Conservation (phyloP, 2,888 invertebrate genomes). For the Latrodectus hesperus region DNA sequence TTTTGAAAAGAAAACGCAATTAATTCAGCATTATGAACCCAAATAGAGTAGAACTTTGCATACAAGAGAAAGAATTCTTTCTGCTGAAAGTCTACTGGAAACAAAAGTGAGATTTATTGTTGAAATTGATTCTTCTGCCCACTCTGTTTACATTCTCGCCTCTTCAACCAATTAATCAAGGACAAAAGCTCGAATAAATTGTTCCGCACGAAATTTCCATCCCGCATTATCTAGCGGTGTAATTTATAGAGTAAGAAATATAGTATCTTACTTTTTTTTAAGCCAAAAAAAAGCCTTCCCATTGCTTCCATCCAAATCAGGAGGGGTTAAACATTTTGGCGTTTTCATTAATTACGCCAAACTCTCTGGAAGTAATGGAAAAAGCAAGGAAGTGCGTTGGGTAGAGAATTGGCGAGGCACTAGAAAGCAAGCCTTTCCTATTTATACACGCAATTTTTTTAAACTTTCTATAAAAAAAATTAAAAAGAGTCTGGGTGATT, state of each 20-base stretch:
- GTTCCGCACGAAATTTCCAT: neutral
- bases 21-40: no score
- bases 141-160: no score
- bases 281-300: neutral
- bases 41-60: no score
- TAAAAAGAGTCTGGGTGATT: neutral
- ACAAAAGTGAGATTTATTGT: no score
- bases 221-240: neutral
- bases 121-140: no score
- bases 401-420: neutral
- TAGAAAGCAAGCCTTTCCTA: neutral
- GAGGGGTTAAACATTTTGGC: conserved; percentile 24
- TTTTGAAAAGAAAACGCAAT: no score
- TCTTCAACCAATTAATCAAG: conserved; percentile 22
- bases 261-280: neutral
- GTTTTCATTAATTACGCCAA: conserved; percentile 18
- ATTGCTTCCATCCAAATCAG: neutral
- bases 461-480: neutral
- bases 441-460: neutral
- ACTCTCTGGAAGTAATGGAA: conserved; percentile 1
- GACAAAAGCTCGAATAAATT: conserved; percentile 1
- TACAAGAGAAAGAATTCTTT: no score
- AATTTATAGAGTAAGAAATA: conserved; percentile 22
- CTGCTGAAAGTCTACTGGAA: no score
- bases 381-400: neutral